Base-by-base conservation (phyloP, 1,140 invertebrate species). In the Pseudobourletiella spinata region DNA sequence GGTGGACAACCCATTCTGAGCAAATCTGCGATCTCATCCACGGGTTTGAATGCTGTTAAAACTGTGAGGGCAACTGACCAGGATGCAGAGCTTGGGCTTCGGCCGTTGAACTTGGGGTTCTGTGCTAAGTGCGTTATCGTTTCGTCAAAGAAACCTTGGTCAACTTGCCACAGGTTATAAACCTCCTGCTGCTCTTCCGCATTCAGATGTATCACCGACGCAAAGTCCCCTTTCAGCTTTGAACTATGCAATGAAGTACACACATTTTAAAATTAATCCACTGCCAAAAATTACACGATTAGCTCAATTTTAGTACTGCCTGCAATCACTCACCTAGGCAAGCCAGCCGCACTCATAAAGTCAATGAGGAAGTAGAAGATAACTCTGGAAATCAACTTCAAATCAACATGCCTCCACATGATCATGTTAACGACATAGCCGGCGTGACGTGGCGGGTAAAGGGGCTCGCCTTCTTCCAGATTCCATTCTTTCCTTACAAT, bases 401-500 rank as follows among this genome's bases (percentile, higher is more conserved):
- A 20, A 26, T 65, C 59, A 8, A 43, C 48, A 25, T 60, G 28
- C n/a, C 18, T 24, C 65, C 65, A 70, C 63, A 62, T 32, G 20
- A 67, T 44, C 65, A 70, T 65, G 42, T 70, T 70, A 6, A 65
- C 14, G 20, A 70, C 58, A 46, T 65, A 65, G 2, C 57, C 65
- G 24, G 60, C 35, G 61, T 70, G 63, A 24, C 52, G 35, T 6
- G 68, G 68, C 42, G 65, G 68, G 55, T 70, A 70, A 18, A 61
- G n/a, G 28, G 3, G 8, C 26, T 70, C 65, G 22, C 42, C 54
- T 18, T 50, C 43, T 18, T 56, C 44, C 11, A 65, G 16, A 26
- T 63, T 30, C 63, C 61, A 67, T 44, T 67, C 59, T 20, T 51
- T 57, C 42, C 60, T 16, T 8, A 69, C 20, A 25, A 42, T 25